A percentile compares a stretch with the other conserved stretches of the same genome.
phyloP scores from a whole-genome alignment of 2,888 invertebrate species.

The Acanthosepion esculentum region DNA sequence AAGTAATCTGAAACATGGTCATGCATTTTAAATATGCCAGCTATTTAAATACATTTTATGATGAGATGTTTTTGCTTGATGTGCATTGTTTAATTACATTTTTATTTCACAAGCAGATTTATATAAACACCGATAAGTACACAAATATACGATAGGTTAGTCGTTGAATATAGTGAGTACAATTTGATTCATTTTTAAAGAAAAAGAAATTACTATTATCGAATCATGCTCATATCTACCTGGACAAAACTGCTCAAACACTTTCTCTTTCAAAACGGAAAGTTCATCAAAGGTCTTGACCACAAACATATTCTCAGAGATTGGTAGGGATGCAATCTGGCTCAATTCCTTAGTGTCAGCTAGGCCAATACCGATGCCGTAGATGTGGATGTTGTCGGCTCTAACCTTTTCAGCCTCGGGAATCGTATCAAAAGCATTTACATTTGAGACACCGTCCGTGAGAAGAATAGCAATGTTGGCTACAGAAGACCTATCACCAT shows the following conservation, averaged over 20 bases:
- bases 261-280: constrained; percentile 54
- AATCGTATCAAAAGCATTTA: constrained; percentile 65
- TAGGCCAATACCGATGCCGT: constrained; percentile 60
- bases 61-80: too few species aligned
- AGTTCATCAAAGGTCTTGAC: constrained; percentile 55
- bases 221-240: constrained; percentile 52
- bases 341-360: constrained; percentile 62
- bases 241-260: constrained; percentile 59
- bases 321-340: constrained; percentile 61
- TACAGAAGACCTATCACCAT: constrained; percentile 65
- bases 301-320: constrained; percentile 58
- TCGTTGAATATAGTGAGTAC: too few species aligned
- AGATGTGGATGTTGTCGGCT: constrained; percentile 52
- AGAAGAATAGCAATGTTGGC: constrained; percentile 44
- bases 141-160: too few species aligned
- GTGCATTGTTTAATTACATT: too few species aligned
- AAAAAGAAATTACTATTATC: background rate
- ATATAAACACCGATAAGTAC: too few species aligned
- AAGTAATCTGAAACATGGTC: too few species aligned
- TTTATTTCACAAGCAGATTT: too few species aligned
- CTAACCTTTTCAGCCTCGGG: constrained; percentile 62
- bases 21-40: too few species aligned
- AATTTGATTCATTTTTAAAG: too few species aligned
- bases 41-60: too few species aligned
- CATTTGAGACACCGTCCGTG: constrained; percentile 63